Percentiles rank a stretch among this genome's conserved stretches.
These are phyloP conservation scores for Ceuthmochares aereus DNA, from an alignment of 2,113 vertebrate species.

Conservation along the genomic window DNA sequence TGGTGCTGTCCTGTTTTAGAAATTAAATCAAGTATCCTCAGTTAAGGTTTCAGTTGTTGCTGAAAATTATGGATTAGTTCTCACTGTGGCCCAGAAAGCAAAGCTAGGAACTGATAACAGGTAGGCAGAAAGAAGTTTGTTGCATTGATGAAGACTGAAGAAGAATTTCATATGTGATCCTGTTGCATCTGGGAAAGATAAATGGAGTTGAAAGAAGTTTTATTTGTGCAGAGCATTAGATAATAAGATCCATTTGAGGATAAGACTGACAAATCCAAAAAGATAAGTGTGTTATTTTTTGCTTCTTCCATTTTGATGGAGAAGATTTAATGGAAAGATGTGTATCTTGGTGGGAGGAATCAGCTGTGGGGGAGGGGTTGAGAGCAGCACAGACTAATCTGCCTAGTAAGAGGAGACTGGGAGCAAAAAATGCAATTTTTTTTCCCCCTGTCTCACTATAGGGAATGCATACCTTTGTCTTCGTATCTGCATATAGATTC, in stretches of 20 bases:
- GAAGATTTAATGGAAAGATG: constrained; percentile 13
- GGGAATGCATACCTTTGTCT: neutral
- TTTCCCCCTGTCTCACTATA: neutral
- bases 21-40: neutral
- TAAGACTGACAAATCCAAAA: constrained; percentile 27
- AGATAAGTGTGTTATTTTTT: constrained; percentile 57
- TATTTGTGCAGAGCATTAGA: constrained; percentile 27
- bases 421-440: neutral
- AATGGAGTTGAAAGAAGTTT: constrained; percentile 48
- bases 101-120: neutral
- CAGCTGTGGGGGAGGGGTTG: neutral
- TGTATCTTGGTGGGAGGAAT: neutral
- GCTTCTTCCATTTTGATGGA: constrained; percentile 16
- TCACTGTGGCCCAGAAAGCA: neutral
- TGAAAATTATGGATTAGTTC: neutral
- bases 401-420: neutral
- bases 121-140: neutral
- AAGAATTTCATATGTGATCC: neutral
- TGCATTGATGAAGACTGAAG: neutral
- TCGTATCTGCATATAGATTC: neutral
- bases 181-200: neutral
- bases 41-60: neutral
- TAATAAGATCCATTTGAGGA: constrained; percentile 45
- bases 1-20: neutral
- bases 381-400: neutral